Evolutionary conservation across 1,140 invertebrate species (phyloP).

Genomic region (Sweltsa coloradensis): DNA sequence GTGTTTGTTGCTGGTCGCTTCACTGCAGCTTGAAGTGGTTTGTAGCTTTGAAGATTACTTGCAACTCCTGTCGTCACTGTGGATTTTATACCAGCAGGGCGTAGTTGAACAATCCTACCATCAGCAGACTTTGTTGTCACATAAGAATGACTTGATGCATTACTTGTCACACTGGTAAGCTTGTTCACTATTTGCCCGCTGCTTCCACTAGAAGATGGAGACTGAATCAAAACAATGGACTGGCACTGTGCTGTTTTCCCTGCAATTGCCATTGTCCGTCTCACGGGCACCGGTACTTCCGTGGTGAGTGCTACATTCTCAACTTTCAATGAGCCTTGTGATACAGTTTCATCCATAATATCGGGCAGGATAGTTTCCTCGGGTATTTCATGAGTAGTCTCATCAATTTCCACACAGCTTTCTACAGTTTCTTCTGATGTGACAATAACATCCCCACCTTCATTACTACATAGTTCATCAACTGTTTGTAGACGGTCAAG

Average conservation of each 20-base stretch:
- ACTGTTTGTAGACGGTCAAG: slow-evolving; percentile 22
- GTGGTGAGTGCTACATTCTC: no score
- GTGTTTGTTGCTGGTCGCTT: slow-evolving; percentile 27
- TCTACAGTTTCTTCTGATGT: slow-evolving; percentile 26
- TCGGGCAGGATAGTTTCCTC: slow-evolving; percentile 15
- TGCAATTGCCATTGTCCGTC: no score
- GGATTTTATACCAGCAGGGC: slow-evolving; percentile 21
- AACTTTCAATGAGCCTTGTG: no score
- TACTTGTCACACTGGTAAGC: background rate
- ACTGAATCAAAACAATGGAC: slow-evolving; percentile 12
- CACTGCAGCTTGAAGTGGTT: slow-evolving; percentile 24
- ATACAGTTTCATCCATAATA: slow-evolving; percentile 3
- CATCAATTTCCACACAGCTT: slow-evolving; percentile 16
- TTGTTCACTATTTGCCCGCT: background rate
- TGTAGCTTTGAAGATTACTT: slow-evolving; percentile 27
- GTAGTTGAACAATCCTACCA: slow-evolving; percentile 32
- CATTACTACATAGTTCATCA: slow-evolving; percentile 31
- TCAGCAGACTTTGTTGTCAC: slow-evolving; percentile 30
- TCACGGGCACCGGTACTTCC: no score
- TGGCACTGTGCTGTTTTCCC: no score
- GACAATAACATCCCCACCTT: slow-evolving; percentile 31
- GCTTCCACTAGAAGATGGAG: slow-evolving; percentile 3
- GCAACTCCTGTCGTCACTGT: slow-evolving; percentile 21
- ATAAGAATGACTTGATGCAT: slow-evolving; percentile 1
- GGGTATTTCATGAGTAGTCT: slow-evolving; percentile 19